Evolutionary conservation across 2,888 invertebrate species (phyloP).

Genomic region (Drosophila borealis): DNA sequence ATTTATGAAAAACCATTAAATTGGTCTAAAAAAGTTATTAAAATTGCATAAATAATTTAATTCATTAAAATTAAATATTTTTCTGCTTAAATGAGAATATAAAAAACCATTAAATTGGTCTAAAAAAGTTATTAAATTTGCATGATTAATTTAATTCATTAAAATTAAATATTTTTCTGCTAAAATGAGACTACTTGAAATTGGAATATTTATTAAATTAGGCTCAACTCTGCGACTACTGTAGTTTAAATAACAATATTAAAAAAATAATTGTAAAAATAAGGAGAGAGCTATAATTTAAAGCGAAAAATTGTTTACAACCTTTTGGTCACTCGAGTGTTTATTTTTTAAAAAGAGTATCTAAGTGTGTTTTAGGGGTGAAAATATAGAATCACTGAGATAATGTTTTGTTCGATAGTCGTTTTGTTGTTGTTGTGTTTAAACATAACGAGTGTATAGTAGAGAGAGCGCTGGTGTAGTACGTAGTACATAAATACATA

Average conservation of each 20-base stretch:
- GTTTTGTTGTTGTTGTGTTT: conserved; percentile 39
- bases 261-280: conserved; percentile 7
- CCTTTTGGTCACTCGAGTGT: conserved; percentile 56
- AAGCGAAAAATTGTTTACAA: conserved; percentile 65
- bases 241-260: conserved; percentile 8
- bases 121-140: no score
- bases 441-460: conserved; percentile 70
- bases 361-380: conserved; percentile 11
- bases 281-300: conserved; percentile 41
- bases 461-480: conserved; percentile 40
- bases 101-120: no score
- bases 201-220: not conserved
- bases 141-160: no score
- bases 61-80: no score
- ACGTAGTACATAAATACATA: conserved; percentile 30
- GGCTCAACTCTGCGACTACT: not conserved
- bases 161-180: no score
- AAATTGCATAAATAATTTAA: no score
- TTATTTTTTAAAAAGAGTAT: conserved; percentile 10
- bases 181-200: not conserved
- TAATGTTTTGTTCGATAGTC: conserved; percentile 57
- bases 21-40: no score
- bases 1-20: no score
- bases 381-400: conserved; percentile 47
- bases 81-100: not conserved